Base-by-base conservation (phyloP, 2,797 vertebrate species). In the Peromyscus aztecus region DNA sequence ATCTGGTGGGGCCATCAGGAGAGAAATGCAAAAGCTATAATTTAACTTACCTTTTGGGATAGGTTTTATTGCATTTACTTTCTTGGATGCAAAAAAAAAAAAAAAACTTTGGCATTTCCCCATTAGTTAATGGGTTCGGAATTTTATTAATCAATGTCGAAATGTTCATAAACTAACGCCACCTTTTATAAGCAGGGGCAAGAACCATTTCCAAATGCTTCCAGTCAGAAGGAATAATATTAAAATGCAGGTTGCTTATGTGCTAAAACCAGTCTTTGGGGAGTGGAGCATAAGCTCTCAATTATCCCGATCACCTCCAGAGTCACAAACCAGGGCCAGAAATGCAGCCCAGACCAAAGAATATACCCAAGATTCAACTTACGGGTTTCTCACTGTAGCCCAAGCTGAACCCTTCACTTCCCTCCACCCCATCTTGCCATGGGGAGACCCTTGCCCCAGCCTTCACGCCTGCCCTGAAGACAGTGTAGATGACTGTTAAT, bases 111-210 rank as follows among this genome's bases (percentile, higher is more conserved):
- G 98, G 98, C 98, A 94, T 98, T 89, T 93, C 84, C 96, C 98
- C 98, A 97, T 98, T 98, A 98, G 98, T 98, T 98, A 99, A 99
- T 98, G 98, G 95, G 96, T 98, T 98, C 8, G 89, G 98, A 98
- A 99, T 99, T 99, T 98, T 98, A 98, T 98, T 98, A 98, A 98
- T 99, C 98, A 98, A 97, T 8, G 17, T 98, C 98, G 97, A 98
- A 98, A 98, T 6, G 19, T 98, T 98, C 97, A 97, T 98, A 98
- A 99, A 98, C 98, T 98, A 98, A 98, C 97, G 96, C 98, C 98
- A 98, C 98, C 97, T 98, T 98, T 98, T 98, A 98, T 98, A 99
- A 98, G 88, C 89, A 95, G 97, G 89, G 96, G 97, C 97, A 98
- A 98, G 96, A 97, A 98, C 98, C 95, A 76, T 97, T 98, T 98